Evolutionary conservation across 2,888 invertebrate genomes (phyloP), one percentile per base, ranked within the genome.

Genomic region (Phalera bucephala): DNA sequence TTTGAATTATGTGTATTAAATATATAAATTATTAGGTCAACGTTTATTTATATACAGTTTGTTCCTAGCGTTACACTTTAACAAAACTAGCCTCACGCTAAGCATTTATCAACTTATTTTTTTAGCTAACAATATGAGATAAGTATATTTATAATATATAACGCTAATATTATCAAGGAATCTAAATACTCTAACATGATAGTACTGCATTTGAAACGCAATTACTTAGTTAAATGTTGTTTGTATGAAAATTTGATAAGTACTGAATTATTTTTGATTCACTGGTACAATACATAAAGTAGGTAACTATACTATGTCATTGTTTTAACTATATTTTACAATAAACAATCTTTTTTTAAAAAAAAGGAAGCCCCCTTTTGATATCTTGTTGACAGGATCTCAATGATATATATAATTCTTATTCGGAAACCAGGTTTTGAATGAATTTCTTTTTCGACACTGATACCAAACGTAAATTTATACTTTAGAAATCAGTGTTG

Each of bases 91-190:
- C 67, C 68, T 57, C 76, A 73, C 75, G 66, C 53, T 57, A 60
- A 55, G 53, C 58, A 58, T 54, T 64, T 65, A 65, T 64, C 59
- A 78, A 77, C 77, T 78, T 82, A 77, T 67, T 68, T 52, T 51
- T 76, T 75, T 74, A 78, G 73, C 80, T 84, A 83, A 82, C 72
- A 77, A 72, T 84, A 85, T 74, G 78, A 82, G 82, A 84, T 80
- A 64, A 48, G 56, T 64, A 63, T 78, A 74, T 76, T 72, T 75
- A 77, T 76, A 67, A 65, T 69, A 67, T 72, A 71, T 77, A 81
- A 80, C 72, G 64, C 74, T 82, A 81, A 64, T 69, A 69, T 75
- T 79, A 79, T 72, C 52, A 76, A 64, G 75, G 68, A 76, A 79
- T 80, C 79, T 80, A 82, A 70, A 73, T 72, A 76, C 45, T 67